Evolutionary conservation across 2,888 invertebrate genomes (phyloP).

Genomic region (Stenolophus ochropezus): DNA sequence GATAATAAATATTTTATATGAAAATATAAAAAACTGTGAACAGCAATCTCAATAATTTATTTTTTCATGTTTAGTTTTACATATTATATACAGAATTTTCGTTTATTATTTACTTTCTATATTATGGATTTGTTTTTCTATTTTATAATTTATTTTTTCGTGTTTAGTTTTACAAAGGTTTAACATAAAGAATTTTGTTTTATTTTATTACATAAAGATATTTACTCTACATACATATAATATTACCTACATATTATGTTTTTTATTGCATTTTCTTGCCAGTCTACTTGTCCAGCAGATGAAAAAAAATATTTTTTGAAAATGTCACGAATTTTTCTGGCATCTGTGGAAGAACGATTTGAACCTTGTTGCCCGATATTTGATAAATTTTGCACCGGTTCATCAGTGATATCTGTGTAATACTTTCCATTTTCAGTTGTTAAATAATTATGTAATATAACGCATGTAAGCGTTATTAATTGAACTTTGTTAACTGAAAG

Average conservation of each 20-base stretch:
- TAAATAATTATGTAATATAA: conserved; percentile 13
- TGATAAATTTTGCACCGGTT: background rate
- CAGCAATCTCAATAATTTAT: background rate
- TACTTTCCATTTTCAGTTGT: background rate
- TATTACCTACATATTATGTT: no score
- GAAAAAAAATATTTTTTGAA: background rate
- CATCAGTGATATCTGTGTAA: background rate
- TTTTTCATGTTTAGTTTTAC: background rate
- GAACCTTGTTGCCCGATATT: background rate
- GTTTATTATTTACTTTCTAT: background rate
- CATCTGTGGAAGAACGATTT: background rate
- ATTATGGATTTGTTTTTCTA: background rate
- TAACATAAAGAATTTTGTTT: background rate
- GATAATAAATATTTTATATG: background rate
- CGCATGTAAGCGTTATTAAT: background rate
- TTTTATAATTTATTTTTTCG: background rate
- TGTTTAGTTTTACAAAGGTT: no score
- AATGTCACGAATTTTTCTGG: background rate
- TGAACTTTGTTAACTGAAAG: background rate
- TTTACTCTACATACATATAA: no score
- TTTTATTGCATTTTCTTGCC: background rate
- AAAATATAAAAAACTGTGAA: background rate
- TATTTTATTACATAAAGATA: no score
- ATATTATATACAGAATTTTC: background rate
- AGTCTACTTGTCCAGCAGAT: conserved; percentile 5